Evolutionary conservation across 2,888 invertebrate genomes (phyloP).

Genomic region (Heteromurus nitidus): DNA sequence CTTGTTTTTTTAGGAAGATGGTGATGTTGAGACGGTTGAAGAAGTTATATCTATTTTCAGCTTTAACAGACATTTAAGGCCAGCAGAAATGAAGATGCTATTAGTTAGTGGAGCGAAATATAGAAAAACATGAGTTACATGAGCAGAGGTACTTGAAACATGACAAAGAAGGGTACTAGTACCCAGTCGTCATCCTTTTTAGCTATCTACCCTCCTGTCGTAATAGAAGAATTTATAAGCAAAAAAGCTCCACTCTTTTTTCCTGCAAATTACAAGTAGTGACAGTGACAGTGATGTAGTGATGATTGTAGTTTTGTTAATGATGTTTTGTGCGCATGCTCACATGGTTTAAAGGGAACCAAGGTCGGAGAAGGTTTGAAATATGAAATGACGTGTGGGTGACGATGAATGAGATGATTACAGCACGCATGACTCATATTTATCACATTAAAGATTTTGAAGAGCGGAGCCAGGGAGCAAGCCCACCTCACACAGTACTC

Average conservation of each 20-base stretch:
- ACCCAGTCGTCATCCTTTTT: background rate
- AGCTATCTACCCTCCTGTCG: background rate
- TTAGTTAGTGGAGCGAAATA: slow-evolving; percentile 14
- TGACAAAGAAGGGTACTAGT: background rate
- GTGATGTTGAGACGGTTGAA: background rate
- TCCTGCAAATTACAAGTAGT: slow-evolving; percentile 11
- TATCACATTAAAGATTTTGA: too few species aligned
- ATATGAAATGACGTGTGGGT: background rate
- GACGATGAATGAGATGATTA: background rate
- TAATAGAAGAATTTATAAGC: too few species aligned
- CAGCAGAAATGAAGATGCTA: background rate
- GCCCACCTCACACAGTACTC: too few species aligned
- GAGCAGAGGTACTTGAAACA: background rate
- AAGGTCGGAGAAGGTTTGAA: slow-evolving; percentile 17
- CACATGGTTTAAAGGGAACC: slow-evolving; percentile 3
- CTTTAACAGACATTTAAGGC: background rate
- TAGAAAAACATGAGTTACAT: too few species aligned
- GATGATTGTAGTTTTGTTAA: too few species aligned
- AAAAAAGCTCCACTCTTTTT: slow-evolving; percentile 11
- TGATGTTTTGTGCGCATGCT: background rate
- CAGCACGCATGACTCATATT: too few species aligned
- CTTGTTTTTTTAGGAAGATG: background rate
- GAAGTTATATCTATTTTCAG: background rate
- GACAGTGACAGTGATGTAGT: slow-evolving; percentile 16
- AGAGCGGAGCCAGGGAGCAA: too few species aligned